Evolutionary conservation across 2,113 vertebrate species (phyloP), one percentile per base, ranked within the genome.

Genomic region (Fregata magnificens): DNA sequence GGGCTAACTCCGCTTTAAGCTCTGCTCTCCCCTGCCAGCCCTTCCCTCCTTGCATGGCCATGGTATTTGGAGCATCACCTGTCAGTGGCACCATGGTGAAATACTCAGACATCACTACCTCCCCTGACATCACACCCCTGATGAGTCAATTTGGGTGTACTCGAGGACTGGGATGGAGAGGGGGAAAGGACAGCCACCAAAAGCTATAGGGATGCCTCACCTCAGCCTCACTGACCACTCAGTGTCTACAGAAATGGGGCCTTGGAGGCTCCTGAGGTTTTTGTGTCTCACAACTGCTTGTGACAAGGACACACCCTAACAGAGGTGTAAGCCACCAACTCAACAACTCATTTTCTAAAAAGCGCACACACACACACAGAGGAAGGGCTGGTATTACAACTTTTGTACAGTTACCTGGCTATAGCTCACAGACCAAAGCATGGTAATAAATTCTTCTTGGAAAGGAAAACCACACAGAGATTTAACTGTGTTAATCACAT

Each of bases 11-110:
- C n/a, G 11, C 22, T 50, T 12, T 42, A 52, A n/a, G 8, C 2
- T 55, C 26, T 72, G 5, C 29, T 77, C 9, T 61, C 14, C 26
- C 17, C 20, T 67, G 9, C 29, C 52, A 92, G 44, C 11, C 36
- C 26, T 58, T 62, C 17, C 4, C 1, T 56, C 21, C 44, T 18
- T 34, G 8, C 1, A 0, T 31, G 24, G 7, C n/a, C 58, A 40
- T 31, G 24, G 28, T 53, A 52, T 76, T 36, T 77, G 67, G 34
- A 56, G 28, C 44, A 83, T 28, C 56, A 38, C 49, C 25, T 38
- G n/a, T 26, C 49, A 58, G 25, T 13, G 36, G 63, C 31, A 72
- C 21, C 61, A 34, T 0, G 6, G 13, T 44, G 44, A 78, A 91
- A 55, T 24, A 81, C 13, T 76, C 47, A 42, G 61, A 79, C 81